Conservation (phyloP, 2,113 vertebrate species). For the Cephalophus harveyi region DNA sequence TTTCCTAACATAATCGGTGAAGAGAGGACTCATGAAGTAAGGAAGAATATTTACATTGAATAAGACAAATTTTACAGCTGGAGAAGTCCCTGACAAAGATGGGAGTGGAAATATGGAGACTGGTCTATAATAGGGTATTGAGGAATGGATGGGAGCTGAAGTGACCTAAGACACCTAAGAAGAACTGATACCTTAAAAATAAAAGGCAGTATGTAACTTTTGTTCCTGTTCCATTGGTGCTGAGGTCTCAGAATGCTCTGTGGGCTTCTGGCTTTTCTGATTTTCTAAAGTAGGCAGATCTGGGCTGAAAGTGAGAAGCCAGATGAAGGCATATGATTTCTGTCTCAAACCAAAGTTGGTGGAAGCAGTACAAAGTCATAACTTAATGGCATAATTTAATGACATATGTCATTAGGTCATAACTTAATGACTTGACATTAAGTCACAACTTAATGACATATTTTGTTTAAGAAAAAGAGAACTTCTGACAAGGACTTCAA, state of each 20-base stretch:
- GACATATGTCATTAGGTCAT: neutral
- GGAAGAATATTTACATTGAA: neutral
- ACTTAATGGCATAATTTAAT: neutral
- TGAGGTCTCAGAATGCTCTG: neutral
- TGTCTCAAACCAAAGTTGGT: neutral
- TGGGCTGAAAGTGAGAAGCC: neutral
- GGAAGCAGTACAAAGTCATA: neutral
- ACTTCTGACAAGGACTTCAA: slow-evolving; percentile 10
- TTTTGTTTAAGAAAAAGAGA: neutral
- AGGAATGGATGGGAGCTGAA: neutral
- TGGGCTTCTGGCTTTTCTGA: neutral
- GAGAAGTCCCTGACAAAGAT: neutral
- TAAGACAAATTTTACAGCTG: neutral
- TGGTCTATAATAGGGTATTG: neutral
- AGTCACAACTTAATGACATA: neutral
- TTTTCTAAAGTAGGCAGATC: neutral
- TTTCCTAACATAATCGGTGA: neutral
- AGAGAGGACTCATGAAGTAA: neutral
- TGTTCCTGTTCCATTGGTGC: neutral
- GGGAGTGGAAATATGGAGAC: neutral
- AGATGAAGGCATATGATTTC: neutral
- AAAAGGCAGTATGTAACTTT: neutral
- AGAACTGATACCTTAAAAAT: neutral
- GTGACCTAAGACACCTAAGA: neutral
- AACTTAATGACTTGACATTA: neutral